Evolutionary conservation across 2,113 vertebrate genomes (phyloP).

Genomic region (Sphyrna mokarran): DNA sequence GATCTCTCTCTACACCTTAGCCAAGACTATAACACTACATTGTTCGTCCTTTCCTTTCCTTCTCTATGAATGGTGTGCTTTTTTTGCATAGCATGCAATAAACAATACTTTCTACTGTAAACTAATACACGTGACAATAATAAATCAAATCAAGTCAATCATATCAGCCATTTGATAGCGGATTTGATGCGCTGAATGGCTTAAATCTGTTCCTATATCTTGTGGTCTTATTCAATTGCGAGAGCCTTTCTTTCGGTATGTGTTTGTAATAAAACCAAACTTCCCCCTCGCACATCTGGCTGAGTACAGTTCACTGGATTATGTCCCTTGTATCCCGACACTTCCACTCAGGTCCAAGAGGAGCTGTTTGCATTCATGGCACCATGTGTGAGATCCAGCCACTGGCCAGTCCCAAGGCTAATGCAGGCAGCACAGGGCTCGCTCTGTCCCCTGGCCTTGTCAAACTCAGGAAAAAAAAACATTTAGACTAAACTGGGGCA

Average conservation of each 20-base stretch:
- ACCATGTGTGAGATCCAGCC: not conserved
- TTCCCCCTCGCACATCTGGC: not conserved
- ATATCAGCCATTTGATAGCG: too few species aligned
- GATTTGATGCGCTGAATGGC: too few species aligned
- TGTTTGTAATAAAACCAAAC: too few species aligned
- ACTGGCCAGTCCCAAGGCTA: not conserved
- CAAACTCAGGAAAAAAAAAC: not conserved
- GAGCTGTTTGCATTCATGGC: not conserved
- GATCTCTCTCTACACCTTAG: too few species aligned
- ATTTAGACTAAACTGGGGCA: not conserved
- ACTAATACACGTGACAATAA: too few species aligned
- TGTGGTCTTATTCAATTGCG: not conserved
- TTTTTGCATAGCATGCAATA: too few species aligned
- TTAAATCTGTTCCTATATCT: too few species aligned
- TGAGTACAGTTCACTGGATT: not conserved
- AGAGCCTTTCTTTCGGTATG: not conserved
- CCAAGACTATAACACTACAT: too few species aligned
- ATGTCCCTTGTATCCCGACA: not conserved
- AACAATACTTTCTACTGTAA: too few species aligned
- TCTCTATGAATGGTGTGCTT: too few species aligned
- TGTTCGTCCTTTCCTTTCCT: too few species aligned
- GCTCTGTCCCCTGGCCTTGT: not conserved
- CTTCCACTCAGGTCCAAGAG: not conserved
- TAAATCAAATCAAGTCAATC: too few species aligned
- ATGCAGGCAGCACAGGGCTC: not conserved